phyloP scores from a whole-genome alignment of 1,140 invertebrate genomes.

The Procambarus virginalis region DNA sequence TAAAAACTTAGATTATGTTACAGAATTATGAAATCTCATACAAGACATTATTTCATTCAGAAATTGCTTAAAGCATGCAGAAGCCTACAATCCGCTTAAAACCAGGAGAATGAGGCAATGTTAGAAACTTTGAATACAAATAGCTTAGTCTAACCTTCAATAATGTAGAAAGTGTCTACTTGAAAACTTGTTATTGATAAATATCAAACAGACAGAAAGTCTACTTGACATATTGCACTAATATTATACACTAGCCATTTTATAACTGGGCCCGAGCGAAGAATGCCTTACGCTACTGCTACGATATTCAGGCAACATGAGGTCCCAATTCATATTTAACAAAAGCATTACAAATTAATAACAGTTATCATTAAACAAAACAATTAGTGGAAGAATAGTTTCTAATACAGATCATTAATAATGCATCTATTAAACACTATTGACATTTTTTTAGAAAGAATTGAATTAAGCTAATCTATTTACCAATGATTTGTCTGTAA shows the following conservation, averaged over 20 bases:
- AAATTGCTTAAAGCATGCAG: conserved; percentile 34
- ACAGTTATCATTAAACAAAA: background rate
- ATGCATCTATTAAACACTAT: too few relatives aligned
- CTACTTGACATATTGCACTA: background rate
- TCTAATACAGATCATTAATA: too few relatives aligned
- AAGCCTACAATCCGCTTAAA: conserved; percentile 17
- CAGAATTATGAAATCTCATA: background rate
- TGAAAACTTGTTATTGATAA: conserved; percentile 5
- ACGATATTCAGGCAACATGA: background rate
- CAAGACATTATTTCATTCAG: conserved; percentile 27
- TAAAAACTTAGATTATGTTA: background rate
- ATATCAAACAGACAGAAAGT: background rate
- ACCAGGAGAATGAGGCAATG: background rate
- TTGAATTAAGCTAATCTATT: too few relatives aligned
- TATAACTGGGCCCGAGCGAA: background rate
- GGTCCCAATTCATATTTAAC: background rate
- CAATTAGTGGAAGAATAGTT: background rate
- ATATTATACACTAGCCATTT: background rate
- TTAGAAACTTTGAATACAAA: background rate
- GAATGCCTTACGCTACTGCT: background rate
- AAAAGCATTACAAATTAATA: background rate
- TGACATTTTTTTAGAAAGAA: too few relatives aligned
- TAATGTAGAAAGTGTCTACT: background rate
- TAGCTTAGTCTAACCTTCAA: background rate
- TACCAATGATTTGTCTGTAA: too few relatives aligned